Evolutionary conservation across 2,113 vertebrate genomes (phyloP).

Genomic region (Cheirogaleus medius): DNA sequence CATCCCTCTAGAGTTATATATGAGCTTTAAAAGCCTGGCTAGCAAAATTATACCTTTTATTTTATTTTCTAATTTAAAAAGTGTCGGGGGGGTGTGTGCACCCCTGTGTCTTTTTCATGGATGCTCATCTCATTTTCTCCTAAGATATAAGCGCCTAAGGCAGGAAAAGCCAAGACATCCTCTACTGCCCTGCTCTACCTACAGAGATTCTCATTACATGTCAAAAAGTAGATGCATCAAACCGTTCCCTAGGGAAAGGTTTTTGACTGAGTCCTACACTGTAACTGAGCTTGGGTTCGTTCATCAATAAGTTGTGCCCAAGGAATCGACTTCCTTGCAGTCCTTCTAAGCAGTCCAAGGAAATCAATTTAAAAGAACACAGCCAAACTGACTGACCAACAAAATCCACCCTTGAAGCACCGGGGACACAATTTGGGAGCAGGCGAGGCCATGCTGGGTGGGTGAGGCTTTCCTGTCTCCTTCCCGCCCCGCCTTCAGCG

Average conservation of each 20-base stretch:
- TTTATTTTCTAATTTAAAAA: not conserved
- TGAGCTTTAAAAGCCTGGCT: not conserved
- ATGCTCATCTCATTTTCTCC: not conserved
- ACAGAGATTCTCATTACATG: not conserved
- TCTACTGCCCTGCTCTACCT: not conserved
- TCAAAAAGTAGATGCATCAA: not conserved
- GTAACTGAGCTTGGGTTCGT: not conserved
- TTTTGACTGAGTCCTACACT: not conserved
- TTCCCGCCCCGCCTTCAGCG: rapidly evolving
- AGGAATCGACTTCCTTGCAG: not conserved
- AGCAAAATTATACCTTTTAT: not conserved
- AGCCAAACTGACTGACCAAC: not conserved
- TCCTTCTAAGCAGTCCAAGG: not conserved
- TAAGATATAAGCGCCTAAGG: not conserved
- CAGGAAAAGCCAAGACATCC: not conserved
- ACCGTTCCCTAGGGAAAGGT: not conserved
- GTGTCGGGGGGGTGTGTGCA: not conserved
- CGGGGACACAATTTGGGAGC: not conserved
- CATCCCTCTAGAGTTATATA: not conserved
- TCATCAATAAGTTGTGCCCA: not conserved
- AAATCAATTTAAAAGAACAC: not conserved
- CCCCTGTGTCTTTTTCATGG: not conserved
- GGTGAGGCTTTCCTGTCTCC: too few relatives aligned
- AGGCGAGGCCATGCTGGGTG: not conserved
- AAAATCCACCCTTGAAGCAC: not conserved